Evolutionary conservation across 1,140 invertebrate species (phyloP).

Genomic region (Macrobrachium nipponense): DNA sequence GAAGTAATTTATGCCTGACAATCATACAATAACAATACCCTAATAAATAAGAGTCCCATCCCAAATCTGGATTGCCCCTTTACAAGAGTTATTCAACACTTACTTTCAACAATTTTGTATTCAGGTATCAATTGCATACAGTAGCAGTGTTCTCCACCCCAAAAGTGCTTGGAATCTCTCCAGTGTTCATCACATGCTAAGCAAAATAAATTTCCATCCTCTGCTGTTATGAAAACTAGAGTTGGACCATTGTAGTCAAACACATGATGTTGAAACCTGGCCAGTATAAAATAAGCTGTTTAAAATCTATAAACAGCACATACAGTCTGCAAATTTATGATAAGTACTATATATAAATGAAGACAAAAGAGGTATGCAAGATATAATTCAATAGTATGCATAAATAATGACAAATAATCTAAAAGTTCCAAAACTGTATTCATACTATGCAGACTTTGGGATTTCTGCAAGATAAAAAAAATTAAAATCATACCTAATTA

Average conservation of each 20-base stretch:
- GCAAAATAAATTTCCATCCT: slow-evolving; percentile 80
- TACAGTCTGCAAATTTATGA: background rate
- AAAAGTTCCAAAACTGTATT: background rate
- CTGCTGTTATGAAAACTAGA: slow-evolving; percentile 79
- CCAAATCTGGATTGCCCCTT: slow-evolving; percentile 15
- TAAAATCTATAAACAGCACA: no score
- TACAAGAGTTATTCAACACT: slow-evolving; percentile 57
- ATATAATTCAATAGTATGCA: no score
- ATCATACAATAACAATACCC: background rate
- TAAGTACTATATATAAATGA: background rate
- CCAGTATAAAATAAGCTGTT: no score
- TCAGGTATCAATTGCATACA: slow-evolving; percentile 84
- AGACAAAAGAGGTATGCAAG: background rate
- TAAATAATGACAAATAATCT: background rate
- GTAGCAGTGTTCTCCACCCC: slow-evolving; percentile 82
- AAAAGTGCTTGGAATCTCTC: slow-evolving; percentile 86
- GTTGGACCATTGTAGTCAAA: slow-evolving; percentile 87
- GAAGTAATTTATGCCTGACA: no score
- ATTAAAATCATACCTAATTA: background rate
- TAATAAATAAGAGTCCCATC: background rate
- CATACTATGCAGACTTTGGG: no score
- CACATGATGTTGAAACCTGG: slow-evolving; percentile 84
- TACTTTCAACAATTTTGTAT: slow-evolving; percentile 74
- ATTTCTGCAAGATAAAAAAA: background rate
- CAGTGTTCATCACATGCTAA: slow-evolving; percentile 84